Conservation (phyloP, 2,113 vertebrate genomes). For the Heterocephalus glaber region DNA sequence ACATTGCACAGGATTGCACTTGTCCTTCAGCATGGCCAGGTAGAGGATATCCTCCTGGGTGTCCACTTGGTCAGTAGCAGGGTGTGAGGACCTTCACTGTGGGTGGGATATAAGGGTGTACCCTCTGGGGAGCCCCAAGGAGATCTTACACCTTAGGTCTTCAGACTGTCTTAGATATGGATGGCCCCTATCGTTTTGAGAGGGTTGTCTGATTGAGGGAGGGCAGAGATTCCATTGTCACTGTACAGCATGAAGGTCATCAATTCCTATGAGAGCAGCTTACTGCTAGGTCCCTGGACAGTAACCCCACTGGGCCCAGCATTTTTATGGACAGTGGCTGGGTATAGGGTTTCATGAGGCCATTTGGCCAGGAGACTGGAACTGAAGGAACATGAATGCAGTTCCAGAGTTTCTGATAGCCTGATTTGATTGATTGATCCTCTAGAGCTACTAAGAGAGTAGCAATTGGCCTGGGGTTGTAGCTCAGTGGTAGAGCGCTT, state of each 20-base stretch:
- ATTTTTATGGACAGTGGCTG: background rate
- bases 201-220: too few species aligned
- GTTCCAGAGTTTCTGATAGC: background rate
- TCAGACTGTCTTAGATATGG: background rate
- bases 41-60: too few species aligned
- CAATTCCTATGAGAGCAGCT: background rate
- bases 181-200: background rate
- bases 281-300: too few species aligned
- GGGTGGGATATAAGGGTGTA: background rate
- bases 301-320: background rate
- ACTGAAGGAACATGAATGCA: background rate
- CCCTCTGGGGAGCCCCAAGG: too few species aligned
- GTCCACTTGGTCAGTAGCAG: background rate
- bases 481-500: background rate
- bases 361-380: background rate
- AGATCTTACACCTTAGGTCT: background rate
- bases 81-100: background rate
- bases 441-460: background rate
- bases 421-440: background rate
- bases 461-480: background rate
- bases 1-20: background rate
- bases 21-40: background rate
- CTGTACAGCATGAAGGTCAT: background rate
- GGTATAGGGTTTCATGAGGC: background rate
- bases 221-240: background rate